Evolutionary conservation across 2,888 invertebrate genomes (phyloP).

Genomic region (Plebejus anna): DNA sequence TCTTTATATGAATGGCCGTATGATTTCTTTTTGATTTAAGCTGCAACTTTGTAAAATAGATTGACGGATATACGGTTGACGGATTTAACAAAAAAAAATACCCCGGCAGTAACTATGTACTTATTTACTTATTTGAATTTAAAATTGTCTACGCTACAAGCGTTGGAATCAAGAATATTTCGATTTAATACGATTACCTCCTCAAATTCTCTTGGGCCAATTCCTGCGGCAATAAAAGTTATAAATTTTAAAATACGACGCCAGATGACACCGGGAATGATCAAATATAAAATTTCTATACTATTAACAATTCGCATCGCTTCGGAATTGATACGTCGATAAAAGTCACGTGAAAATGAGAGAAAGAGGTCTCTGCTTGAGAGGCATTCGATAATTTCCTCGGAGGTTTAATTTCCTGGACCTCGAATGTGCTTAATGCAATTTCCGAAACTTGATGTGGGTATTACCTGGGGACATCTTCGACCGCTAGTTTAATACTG

Average conservation of each 20-base stretch:
- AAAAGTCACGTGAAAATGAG: conserved; percentile 40
- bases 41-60: neutral
- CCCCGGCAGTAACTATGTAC: neutral
- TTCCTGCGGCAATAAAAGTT: conserved; percentile 16
- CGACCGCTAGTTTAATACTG: conserved; percentile 28
- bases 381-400: conserved; percentile 75
- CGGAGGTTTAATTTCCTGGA: conserved; percentile 79
- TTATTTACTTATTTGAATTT: neutral
- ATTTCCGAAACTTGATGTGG: conserved; percentile 64
- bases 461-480: conserved; percentile 52
- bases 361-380: conserved; percentile 55
- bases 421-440: conserved; percentile 76
- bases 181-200: conserved; percentile 17
- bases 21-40: neutral
- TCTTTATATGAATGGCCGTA: neutral
- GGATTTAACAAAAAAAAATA: neutral
- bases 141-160: conserved; percentile 1
- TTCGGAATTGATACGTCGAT: conserved; percentile 28
- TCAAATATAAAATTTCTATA: conserved; percentile 25
- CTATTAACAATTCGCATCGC: conserved; percentile 23
- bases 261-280: conserved; percentile 6
- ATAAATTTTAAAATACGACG: conserved; percentile 21
- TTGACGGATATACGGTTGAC: neutral
- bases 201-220: conserved; percentile 18
- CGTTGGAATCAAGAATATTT: conserved; percentile 36